Percentiles rank a stretch among this genome's conserved stretches.
phyloP scores from a whole-genome alignment of 2,888 invertebrate genomes.

The Listrodromus nycthemerus region DNA sequence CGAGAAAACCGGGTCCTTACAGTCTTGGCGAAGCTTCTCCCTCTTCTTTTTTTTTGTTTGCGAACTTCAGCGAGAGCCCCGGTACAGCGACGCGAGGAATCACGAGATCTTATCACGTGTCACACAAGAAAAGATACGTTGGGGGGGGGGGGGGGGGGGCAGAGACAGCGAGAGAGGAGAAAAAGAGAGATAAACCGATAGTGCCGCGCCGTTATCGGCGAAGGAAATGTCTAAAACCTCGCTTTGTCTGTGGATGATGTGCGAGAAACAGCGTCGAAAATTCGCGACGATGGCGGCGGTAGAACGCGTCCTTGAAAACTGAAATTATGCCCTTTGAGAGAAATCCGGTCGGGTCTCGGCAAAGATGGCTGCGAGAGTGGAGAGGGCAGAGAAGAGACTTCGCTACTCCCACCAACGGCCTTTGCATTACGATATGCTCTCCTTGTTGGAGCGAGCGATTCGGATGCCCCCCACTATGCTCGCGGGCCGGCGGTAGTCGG shows the following conservation, averaged over 20 bases:
- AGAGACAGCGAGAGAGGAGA: not conserved
- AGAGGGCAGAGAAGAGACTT: conserved; percentile 64
- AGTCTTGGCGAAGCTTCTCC: conserved; percentile 27
- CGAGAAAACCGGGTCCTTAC: conserved; percentile 65
- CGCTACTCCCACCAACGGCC: conserved; percentile 52
- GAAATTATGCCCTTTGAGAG: conserved; percentile 85
- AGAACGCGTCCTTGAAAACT: conserved; percentile 84
- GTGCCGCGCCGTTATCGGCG: not conserved
- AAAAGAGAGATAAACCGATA: conserved; percentile 8
- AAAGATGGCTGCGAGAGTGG: conserved; percentile 64
- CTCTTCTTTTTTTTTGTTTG: not conserved
- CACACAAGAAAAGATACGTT: conserved; percentile 36
- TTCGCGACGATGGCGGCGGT: conserved; percentile 75
- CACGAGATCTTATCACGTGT: conserved; percentile 58
- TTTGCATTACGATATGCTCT: conserved; percentile 32
- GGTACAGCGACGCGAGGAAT: conserved; percentile 33
- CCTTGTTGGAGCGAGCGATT: conserved; percentile 18
- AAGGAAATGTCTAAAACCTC: conserved; percentile 7
- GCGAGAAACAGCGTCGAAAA: conserved; percentile 52
- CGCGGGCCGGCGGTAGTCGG: conserved; percentile 28
- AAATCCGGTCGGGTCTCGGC: conserved; percentile 79
- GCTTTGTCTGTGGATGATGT: conserved; percentile 65
- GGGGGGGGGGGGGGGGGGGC: not conserved
- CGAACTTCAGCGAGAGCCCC: conserved; percentile 26
- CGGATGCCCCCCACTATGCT: conserved; percentile 28